Evolutionary conservation across 2,888 invertebrate species (phyloP), one percentile per base, ranked within the genome.

Genomic region (Celastrina argiolus): DNA sequence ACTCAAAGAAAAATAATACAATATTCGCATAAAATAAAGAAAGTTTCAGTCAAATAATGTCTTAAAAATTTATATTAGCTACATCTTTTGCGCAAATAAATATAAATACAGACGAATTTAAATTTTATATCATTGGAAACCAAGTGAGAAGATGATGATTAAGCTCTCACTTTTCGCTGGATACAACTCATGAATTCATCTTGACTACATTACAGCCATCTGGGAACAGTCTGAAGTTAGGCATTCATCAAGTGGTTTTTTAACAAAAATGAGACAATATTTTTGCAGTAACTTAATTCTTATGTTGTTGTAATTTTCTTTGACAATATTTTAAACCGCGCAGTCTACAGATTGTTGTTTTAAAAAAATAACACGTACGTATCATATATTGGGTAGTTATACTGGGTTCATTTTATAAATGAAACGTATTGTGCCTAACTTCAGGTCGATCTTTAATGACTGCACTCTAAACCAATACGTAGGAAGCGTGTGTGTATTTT

Each of bases 401-500:
- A n/a, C n/a, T n/a, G n/a, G n/a, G n/a, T 51, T 22, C 4, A 31
- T 31, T 31, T 31, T 31, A 31, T 1, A 31, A 31, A 31, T 31
- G 6, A 31, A 31, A 31, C 4, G 31, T 31, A 4, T 31, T 31
- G 5, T 14, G 34, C 16, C 59, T 59, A 59, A 59, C 34, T 59
- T 34, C 34, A 59, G 16, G 1, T 59, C 1, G 31, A 5, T 31
- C 10, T 34, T 34, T 34, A 12, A 18, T 16, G 34, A 34, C 10
- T 18, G 31, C 12, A 59, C 31, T 58, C 31, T 5, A 59, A 59
- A 10, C 34, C 16, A 22, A 61, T 39, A 14, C 51, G 22, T 39
- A 61, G 61, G n/a, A 61, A 61, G 61, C 58, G 58, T 58, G 28
- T 56, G 31, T n/a, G n/a, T 16, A 58, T 58, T 28, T 28, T 34